Percentiles rank a stretch among this genome's conserved stretches.
Conservation (phyloP, 2,888 invertebrate species). For the Scaptomyza flava region DNA sequence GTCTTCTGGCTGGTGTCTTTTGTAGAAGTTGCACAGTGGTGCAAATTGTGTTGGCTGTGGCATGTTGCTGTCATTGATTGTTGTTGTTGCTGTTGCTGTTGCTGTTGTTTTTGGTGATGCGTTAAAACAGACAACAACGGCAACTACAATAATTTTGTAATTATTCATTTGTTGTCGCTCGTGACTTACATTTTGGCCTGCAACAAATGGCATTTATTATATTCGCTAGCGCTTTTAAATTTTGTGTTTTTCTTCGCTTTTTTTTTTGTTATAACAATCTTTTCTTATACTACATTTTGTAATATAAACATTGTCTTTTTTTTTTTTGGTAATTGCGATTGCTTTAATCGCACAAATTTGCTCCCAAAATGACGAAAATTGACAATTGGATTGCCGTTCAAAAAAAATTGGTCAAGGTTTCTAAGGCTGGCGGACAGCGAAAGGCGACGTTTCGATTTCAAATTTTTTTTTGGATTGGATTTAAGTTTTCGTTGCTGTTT, state of each 20-base stretch:
- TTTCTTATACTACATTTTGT: constrained; percentile 54
- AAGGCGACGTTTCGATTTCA: constrained; percentile 56
- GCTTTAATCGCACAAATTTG: constrained; percentile 60
- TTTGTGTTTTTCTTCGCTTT: constrained; percentile 1
- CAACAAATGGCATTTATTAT: constrained; percentile 71
- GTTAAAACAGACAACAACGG: neutral
- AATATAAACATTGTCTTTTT: constrained; percentile 61
- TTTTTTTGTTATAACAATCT: constrained; percentile 37
- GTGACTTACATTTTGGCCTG: constrained; percentile 73
- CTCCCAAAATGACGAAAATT: constrained; percentile 56
- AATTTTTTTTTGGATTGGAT: constrained; percentile 33
- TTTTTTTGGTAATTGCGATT: constrained; percentile 62
- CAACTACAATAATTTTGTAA: constrained; percentile 65
- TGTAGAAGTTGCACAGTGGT: constrained; percentile 32
- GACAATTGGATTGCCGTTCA: constrained; percentile 9
- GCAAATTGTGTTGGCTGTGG: constrained; percentile 51
- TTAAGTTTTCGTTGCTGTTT: constrained; percentile 30
- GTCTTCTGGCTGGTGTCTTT: constrained; percentile 7
- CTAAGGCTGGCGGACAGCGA: constrained; percentile 63
- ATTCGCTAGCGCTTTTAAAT: constrained; percentile 61
- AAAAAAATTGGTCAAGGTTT: constrained; percentile 76
- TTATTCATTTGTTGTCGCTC: constrained; percentile 67
- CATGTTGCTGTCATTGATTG: constrained; percentile 32
- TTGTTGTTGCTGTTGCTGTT: constrained; percentile 28
- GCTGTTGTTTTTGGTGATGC: constrained; percentile 13